Base-by-base conservation (phyloP, 2,888 invertebrate genomes). In the Trissolcus brochymenae region DNA sequence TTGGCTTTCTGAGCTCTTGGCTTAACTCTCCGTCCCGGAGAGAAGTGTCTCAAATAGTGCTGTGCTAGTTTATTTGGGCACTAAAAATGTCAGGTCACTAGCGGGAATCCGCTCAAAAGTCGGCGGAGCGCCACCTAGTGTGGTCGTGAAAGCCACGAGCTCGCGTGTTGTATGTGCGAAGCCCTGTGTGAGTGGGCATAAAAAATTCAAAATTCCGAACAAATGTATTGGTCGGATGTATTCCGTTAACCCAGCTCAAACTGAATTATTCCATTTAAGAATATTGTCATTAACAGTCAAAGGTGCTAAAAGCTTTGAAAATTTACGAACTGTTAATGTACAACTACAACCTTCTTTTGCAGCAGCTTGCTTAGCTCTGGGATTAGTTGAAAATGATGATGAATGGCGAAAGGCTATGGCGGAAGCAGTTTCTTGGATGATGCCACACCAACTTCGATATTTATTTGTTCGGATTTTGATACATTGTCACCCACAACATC, bases 191-290 rank as follows among this genome's bases (percentile, higher is more conserved):
- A n/a, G n/a, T n/a, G n/a, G n/a, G n/a, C n/a, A n/a, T n/a, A n/a
- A n/a, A n/a, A n/a, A n/a, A n/a, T n/a, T n/a, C n/a, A n/a, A n/a
- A n/a, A n/a, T n/a, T n/a, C n/a, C n/a, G n/a, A n/a, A n/a, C n/a
- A n/a, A n/a, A n/a, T n/a, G 54, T n/a, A 81, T 84, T 9, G 41
- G 41, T 41, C 41, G 41, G 2, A 41, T 41, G 41, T 41, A 41
- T n/a, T 41, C 41, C 1, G 83, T 85, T 6, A 76, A 67, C 41
- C 66, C 66, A 50, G n/a, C 50, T 0, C 62, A 86, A 55, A 56
- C 35, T 0, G 85, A 86, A 79, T 57, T 81, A 6, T 86, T 76
- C 67, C 79, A 82, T 66, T 60, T 87, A 0, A 61, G 85, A 51
- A 55, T 86, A 6, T 55, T 86, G 1, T 74, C 86, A 6, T 76